Percentiles rank a stretch among this genome's conserved stretches.
These are phyloP conservation scores for Ichneumoninae sp. DNA, from an alignment of 2,888 invertebrate species.

Conservation along the genomic window DNA sequence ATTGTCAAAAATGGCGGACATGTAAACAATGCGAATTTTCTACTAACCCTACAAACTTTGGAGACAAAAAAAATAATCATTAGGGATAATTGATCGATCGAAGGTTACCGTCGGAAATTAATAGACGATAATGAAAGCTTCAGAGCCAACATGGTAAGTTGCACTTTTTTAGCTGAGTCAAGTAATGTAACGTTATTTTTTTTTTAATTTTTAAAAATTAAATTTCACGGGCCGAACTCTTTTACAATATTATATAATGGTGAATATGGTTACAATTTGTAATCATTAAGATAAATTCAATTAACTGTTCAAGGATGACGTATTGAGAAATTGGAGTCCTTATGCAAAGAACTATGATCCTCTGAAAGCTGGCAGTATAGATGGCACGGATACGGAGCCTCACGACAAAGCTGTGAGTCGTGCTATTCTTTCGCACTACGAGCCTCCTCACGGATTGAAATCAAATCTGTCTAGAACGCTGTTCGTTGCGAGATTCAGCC, in stretches of 20 bases:
- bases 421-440: constrained; percentile 89
- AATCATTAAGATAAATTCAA: neutral
- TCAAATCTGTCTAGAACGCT: constrained; percentile 90
- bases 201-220: too few relatives aligned
- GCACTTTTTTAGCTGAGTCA: neutral
- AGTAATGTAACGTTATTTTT: neutral
- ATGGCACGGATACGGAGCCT: constrained; percentile 93
- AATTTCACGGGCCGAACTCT: too few relatives aligned
- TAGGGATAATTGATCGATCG: neutral
- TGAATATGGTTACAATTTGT: too few relatives aligned
- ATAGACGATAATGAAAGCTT: neutral
- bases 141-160: constrained; percentile 6
- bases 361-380: constrained; percentile 93
- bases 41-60: neutral
- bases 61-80: neutral
- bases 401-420: constrained; percentile 92
- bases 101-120: neutral
- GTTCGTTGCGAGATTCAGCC: constrained; percentile 91
- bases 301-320: constrained; percentile 57
- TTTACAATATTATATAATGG: too few relatives aligned
- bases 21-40: constrained; percentile 4
- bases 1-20: constrained; percentile 1
- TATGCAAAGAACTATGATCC: constrained; percentile 90
- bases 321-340: constrained; percentile 85
- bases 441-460: constrained; percentile 88